Percentiles rank a stretch among this genome's conserved stretches.
Evolutionary conservation across 2,797 vertebrate genomes (phyloP).

Genomic region (Phylloscopus collybita): DNA sequence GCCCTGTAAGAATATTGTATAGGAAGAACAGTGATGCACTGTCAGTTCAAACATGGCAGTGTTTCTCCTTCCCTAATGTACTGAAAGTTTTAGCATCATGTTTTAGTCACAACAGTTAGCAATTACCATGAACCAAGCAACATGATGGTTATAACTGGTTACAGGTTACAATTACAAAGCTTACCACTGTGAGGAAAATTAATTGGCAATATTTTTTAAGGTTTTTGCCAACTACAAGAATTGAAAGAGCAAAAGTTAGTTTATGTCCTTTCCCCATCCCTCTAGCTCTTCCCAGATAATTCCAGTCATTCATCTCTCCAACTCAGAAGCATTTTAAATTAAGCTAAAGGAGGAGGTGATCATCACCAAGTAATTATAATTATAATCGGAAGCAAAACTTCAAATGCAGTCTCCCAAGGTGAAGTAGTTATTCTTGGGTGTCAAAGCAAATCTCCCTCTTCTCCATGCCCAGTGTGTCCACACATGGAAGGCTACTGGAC

Average conservation of each 20-base stretch:
- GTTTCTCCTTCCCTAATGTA: background rate
- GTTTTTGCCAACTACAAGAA: constrained; percentile 29
- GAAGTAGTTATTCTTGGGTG: constrained; percentile 31
- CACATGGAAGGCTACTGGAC: background rate
- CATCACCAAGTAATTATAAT: constrained; percentile 62
- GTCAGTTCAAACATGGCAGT: background rate
- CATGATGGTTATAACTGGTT: constrained; percentile 28
- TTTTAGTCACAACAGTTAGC: background rate
- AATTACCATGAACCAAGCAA: background rate
- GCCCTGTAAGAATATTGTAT: background rate
- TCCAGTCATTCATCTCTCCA: constrained; percentile 46
- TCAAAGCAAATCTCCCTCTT: constrained; percentile 14
- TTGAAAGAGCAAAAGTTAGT: constrained; percentile 25
- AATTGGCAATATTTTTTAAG: constrained; percentile 47
- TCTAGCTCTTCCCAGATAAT: constrained; percentile 53
- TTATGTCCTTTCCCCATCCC: constrained; percentile 20
- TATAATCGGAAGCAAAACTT: constrained; percentile 46
- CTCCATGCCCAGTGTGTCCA: background rate
- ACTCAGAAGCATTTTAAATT: constrained; percentile 56
- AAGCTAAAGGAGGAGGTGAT: constrained; percentile 40
- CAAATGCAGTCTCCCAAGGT: constrained; percentile 38
- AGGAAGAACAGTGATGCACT: background rate
- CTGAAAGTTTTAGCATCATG: background rate
- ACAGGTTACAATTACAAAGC: constrained; percentile 37
- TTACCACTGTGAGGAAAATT: constrained; percentile 46